Evolutionary conservation across 2,888 invertebrate species (phyloP).

Genomic region (Escarpia spicata): DNA sequence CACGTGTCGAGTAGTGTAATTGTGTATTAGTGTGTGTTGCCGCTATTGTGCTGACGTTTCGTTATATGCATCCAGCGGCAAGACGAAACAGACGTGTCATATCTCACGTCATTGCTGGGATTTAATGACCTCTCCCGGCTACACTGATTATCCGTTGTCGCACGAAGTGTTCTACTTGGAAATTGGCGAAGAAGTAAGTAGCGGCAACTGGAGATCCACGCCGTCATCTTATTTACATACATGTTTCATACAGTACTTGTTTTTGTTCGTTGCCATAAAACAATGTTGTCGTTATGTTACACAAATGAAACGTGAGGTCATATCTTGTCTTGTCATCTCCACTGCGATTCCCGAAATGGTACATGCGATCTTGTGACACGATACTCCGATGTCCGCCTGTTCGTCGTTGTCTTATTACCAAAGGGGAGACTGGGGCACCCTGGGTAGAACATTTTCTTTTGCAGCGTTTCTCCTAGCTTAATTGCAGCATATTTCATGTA

Average conservation of each 20-base stretch:
- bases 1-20: no score
- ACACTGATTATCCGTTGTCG: conserved; percentile 58
- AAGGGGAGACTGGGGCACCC: no score
- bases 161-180: conserved; percentile 61
- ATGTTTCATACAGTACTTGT: not conserved
- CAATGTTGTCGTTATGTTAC: not conserved
- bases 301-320: no score
- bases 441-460: no score
- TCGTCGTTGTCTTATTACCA: no score
- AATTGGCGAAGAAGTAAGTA: conserved; percentile 55
- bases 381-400: no score
- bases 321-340: no score
- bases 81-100: conserved; percentile 47
- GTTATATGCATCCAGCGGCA: conserved; percentile 39
- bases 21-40: no score
- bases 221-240: not conserved
- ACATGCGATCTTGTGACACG: no score
- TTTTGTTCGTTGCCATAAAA: not conserved
- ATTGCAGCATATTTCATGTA: no score
- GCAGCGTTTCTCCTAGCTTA: no score
- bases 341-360: no score
- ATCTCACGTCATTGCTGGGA: conserved; percentile 57
- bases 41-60: not conserved
- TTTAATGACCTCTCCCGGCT: conserved; percentile 55
- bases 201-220: not conserved